Evolutionary conservation across 2,113 vertebrate genomes (phyloP).

Genomic region (Paradisaea rubra): DNA sequence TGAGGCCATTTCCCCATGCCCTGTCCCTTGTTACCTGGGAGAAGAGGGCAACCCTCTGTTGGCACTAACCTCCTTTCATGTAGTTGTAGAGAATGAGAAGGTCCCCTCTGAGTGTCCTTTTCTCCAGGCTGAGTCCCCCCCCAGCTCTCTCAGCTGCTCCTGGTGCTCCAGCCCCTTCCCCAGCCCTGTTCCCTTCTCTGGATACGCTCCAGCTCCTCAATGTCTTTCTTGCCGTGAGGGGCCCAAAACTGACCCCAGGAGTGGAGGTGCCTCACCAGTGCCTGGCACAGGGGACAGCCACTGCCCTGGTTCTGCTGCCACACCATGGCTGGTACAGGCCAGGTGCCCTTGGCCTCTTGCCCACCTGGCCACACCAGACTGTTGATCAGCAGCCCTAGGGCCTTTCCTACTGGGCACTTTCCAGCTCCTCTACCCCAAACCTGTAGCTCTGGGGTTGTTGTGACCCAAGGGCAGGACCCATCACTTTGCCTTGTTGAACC

Average conservation of each 20-base stretch:
- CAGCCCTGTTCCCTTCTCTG: neutral
- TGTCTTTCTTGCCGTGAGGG: neutral
- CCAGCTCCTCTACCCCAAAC: neutral
- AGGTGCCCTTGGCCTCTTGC: neutral
- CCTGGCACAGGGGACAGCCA: neutral
- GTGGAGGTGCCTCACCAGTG: neutral
- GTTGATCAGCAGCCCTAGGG: neutral
- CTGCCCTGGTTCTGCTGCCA: neutral
- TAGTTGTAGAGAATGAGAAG: neutral
- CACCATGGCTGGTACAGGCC: neutral
- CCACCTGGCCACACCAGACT: neutral
- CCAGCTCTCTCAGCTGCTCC: neutral
- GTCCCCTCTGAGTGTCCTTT: neutral
- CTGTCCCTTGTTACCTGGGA: neutral
- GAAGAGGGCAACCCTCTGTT: neutral
- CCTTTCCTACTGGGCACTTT: neutral
- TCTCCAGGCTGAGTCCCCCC: neutral
- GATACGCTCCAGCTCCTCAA: accelerated
- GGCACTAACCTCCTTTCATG: neutral
- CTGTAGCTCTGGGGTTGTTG: neutral
- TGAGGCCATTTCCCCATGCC: neutral
- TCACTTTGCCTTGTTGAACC: neutral
- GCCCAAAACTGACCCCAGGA: neutral
- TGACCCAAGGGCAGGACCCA: neutral
- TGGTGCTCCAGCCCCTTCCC: neutral